These are phyloP conservation scores for Paradoxurus hermaphroditus DNA, from an alignment of 2,113 vertebrate species.

Conservation along the genomic window DNA sequence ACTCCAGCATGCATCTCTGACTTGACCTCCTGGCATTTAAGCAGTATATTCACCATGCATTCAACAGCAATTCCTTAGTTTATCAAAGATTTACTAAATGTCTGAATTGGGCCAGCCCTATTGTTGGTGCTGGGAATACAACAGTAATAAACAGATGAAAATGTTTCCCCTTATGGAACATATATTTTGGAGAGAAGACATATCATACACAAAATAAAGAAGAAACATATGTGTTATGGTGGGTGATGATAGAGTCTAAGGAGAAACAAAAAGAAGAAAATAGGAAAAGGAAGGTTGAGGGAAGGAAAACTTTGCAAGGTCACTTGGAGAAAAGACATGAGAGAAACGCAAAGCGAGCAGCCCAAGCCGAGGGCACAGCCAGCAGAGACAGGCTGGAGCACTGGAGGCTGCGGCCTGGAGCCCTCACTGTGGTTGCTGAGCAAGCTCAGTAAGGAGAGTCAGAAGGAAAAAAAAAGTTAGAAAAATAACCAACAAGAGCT, in stretches of 20 bases:
- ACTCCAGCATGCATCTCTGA: neutral
- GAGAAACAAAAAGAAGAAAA: neutral
- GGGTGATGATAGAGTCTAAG: neutral
- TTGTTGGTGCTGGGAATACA: neutral
- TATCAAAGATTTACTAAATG: neutral
- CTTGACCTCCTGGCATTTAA: neutral
- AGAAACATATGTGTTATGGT: neutral
- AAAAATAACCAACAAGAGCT: neutral
- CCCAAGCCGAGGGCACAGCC: too few species aligned
- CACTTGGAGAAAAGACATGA: neutral
- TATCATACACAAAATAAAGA: neutral
- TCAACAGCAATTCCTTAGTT: neutral
- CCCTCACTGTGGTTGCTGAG: neutral
- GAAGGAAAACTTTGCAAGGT: neutral
- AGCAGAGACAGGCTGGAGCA: neutral
- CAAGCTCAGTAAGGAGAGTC: neutral
- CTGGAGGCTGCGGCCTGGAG: neutral
- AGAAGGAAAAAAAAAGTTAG: neutral
- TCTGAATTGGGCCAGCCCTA: neutral
- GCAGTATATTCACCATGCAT: neutral
- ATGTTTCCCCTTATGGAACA: neutral
- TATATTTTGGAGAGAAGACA: neutral
- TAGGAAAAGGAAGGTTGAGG: neutral
- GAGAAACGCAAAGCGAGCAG: too few species aligned
- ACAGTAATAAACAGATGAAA: neutral